Evolutionary conservation across 2,113 vertebrate species (phyloP).

Genomic region (Chitala chitala): DNA sequence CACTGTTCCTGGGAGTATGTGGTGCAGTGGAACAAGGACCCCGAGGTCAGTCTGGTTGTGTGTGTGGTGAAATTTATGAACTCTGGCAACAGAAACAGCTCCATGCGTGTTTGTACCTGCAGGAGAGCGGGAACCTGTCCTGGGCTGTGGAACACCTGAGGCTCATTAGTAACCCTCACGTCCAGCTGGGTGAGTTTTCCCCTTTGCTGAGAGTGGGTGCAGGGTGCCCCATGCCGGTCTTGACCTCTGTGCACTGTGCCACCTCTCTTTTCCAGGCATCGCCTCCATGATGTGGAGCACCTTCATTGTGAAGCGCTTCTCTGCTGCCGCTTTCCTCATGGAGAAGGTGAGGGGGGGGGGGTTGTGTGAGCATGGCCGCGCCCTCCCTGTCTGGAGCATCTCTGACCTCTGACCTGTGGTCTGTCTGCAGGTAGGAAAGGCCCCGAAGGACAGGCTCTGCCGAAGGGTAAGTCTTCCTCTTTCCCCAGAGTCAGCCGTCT

Average conservation of each 20-base stretch:
- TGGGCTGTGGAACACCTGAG: slow-evolving; percentile 83
- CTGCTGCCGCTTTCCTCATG: slow-evolving; percentile 83
- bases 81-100: too few relatives aligned
- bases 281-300: slow-evolving; percentile 97
- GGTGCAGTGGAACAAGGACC: slow-evolving; percentile 97
- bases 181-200: slow-evolving; percentile 78
- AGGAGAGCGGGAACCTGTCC: slow-evolving; percentile 78
- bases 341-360: slow-evolving; percentile 69
- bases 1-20: slow-evolving; percentile 97
- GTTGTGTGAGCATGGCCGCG: neutral
- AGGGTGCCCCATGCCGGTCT: too few relatives aligned
- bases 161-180: slow-evolving; percentile 75
- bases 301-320: slow-evolving; percentile 89
- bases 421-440: slow-evolving; percentile 80
- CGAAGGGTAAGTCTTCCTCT: slow-evolving; percentile 69
- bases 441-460: slow-evolving; percentile 91
- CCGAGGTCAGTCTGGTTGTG: slow-evolving; percentile 68
- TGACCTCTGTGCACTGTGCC: too few relatives aligned
- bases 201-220: too few relatives aligned
- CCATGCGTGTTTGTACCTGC: slow-evolving; percentile 15
- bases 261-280: slow-evolving; percentile 68
- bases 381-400: slow-evolving; percentile 1
- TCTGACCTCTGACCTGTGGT: neutral
- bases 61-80: too few relatives aligned
- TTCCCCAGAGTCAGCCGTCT: neutral